These are phyloP conservation scores for Bolborhynchus lineola DNA, from an alignment of 2,113 vertebrate species.

Conservation along the genomic window DNA sequence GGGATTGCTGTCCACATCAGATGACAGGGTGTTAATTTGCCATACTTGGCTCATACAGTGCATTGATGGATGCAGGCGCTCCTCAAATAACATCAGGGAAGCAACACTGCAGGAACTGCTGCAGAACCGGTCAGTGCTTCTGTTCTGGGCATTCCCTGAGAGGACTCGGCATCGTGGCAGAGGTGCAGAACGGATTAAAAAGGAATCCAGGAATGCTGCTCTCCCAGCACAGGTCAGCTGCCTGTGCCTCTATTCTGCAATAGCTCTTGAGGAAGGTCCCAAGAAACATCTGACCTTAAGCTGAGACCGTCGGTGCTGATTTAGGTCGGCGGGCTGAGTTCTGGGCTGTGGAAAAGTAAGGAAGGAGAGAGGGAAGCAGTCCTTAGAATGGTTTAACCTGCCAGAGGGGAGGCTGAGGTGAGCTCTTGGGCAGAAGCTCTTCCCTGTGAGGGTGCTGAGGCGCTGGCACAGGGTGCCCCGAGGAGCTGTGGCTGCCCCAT, in stretches of 20 bases:
- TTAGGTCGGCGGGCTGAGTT: neutral
- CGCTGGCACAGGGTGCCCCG: neutral
- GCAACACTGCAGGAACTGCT: neutral
- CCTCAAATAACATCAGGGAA: neutral
- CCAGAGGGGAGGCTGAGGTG: fast-evolving
- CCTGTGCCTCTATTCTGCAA: neutral
- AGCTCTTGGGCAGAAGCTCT: neutral
- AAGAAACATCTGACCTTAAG: neutral
- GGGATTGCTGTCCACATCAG: neutral
- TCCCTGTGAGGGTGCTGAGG: neutral
- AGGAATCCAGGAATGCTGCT: neutral
- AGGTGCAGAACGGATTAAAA: neutral
- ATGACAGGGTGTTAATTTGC: neutral
- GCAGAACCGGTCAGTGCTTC: neutral
- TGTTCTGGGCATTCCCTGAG: neutral
- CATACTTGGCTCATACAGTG: neutral
- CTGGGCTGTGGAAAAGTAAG: neutral
- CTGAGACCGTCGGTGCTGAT: neutral
- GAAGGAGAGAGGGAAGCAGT: neutral
- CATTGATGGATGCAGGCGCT: neutral
- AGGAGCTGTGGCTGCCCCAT: too few relatives aligned
- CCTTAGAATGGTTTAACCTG: neutral
- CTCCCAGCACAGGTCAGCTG: neutral
- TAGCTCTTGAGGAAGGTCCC: neutral
- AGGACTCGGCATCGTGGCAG: neutral